These are phyloP conservation scores for Theonella swinhoei DNA, from an alignment of 37 sponge, comb jelly and placozoan genomes.

Conservation along the genomic window DNA sequence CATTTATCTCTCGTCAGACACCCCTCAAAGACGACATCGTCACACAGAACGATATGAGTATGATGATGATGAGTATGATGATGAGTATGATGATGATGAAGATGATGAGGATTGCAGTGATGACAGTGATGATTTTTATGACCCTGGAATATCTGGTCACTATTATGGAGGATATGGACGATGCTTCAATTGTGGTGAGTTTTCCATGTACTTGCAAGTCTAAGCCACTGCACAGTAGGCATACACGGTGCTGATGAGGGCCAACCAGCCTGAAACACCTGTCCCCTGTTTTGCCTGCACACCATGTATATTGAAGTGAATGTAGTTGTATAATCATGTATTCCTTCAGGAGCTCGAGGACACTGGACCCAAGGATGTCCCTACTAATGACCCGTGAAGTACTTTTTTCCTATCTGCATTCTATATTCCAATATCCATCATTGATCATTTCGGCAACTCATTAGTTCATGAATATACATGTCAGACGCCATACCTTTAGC, in stretches of 20 bases:
- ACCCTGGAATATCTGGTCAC: conserved; percentile 1
- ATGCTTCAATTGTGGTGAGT: conserved; percentile 51
- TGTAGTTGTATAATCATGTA: neutral
- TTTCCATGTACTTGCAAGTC: neutral
- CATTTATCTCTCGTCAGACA: too few species aligned
- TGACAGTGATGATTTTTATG: conserved; percentile 2
- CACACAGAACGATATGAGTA: neutral
- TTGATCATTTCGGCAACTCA: too few species aligned
- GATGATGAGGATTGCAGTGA: neutral
- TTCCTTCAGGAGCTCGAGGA: conserved; percentile 20
- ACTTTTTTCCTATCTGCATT: too few species aligned
- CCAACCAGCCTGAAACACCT: too few species aligned
- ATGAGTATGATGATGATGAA: neutral
- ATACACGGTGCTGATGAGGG: neutral
- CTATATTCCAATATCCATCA: too few species aligned
- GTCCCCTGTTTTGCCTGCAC: neutral
- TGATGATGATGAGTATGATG: conserved; percentile 5
- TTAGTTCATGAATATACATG: too few species aligned
- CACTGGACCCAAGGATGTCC: conserved; percentile 55
- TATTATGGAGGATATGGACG: conserved; percentile 47
- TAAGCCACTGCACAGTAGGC: too few species aligned
- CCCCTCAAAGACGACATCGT: neutral
- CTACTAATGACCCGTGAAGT: neutral
- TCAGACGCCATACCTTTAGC: too few species aligned
- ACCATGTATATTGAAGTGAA: neutral